Evolutionary conservation across 2,797 vertebrate genomes (phyloP), one percentile per base, ranked within the genome.

Genomic region (Myotis pilosus): DNA sequence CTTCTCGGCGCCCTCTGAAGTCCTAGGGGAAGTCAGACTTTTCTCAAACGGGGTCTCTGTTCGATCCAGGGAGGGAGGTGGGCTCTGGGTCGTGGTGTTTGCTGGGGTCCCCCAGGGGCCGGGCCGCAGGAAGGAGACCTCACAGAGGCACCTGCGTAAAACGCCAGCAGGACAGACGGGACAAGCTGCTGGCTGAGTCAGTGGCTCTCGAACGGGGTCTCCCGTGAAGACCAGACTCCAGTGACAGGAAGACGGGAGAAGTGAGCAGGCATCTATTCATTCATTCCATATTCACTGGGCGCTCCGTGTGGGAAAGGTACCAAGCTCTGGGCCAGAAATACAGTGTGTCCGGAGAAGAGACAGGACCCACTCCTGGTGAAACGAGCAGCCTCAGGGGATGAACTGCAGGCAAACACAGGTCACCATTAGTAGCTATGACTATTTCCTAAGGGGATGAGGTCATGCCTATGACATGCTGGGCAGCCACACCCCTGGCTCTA

Each of bases 301-400:
- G 53, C 7, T 68, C 76, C 6, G 8, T 3, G 15, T 23, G 16
- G 41, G 25, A 28, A 36, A 55, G 28, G 30, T 4, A 22, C 4
- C 51, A 33, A 38, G 28, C 55, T 81, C 53, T 28, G 30, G 3
- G 9, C 47, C 53, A 22, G 85, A 72, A 84, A 49, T 1, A 8
- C 38, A 75, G 28, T 0, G 20, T 20, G 53, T 17, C 49, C 25
- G 22, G 74, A 85, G 30, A 51, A 25, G 3, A 33, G 19, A 25
- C 38, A 28, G 0, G 1, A 23, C 6, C 51, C 47, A 4, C 23
- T 36, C 80, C 28, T 11, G 5, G 53, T 13, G 11, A 15, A 22
- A 36, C 1, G 2, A 0, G 19, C 23, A 6, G 9, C 1, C 53
- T 53, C 80, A 4, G 0, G 4, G 68, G 19, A 69, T 3, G 64